Evolutionary conservation across 1,140 invertebrate species (phyloP), one percentile per base, ranked within the genome.

Genomic region (Hypothenemus hampei): DNA sequence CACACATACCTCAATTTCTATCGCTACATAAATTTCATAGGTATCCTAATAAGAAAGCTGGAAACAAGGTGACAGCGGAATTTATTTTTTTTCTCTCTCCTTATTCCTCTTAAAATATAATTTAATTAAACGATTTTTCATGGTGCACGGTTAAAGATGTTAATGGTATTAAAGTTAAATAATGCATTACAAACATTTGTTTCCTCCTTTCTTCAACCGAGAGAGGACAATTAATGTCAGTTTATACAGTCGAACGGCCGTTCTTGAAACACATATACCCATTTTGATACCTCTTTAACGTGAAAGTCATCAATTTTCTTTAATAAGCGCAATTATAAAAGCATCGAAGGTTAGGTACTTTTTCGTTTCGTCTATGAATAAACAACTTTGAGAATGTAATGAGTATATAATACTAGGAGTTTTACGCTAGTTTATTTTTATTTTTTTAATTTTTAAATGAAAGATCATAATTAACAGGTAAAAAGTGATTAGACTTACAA

Each of bases 121-220:
- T 37, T 13, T 8, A 11, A 37, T 37, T 37, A 37, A 31, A 31
- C 26, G 11, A 37, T 37, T 37, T 11, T 37, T 37, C 36, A 37
- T 37, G 36, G 36, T 37, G 11, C 36, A 37, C 36, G 8, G 36
- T 37, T 37, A 37, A 37, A 16, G 36, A 16, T 37, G 35, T 37
- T 37, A 37, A 37, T 37, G 16, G 16, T 8, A 13, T 8, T 13
- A 13, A 37, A 16, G 11, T 37, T 13, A 37, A 37, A 37, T 37
- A 11, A 13, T 37, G 16, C 11, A 37, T 13, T 37, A 18, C 16
- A 37, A 31, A 31, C 10, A 31, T 13, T 13, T 8, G 13, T 13
- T 31, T 31, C 26, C 26, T 31, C 26, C 8, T 31, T 31, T 31
- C 26, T 13, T 31, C 13, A 13, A 11, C 13, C 8, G 26, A 31